Evolutionary conservation across 1,140 invertebrate species (phyloP), one percentile per base, ranked within the genome.

Genomic region (Diorhabda elongata): DNA sequence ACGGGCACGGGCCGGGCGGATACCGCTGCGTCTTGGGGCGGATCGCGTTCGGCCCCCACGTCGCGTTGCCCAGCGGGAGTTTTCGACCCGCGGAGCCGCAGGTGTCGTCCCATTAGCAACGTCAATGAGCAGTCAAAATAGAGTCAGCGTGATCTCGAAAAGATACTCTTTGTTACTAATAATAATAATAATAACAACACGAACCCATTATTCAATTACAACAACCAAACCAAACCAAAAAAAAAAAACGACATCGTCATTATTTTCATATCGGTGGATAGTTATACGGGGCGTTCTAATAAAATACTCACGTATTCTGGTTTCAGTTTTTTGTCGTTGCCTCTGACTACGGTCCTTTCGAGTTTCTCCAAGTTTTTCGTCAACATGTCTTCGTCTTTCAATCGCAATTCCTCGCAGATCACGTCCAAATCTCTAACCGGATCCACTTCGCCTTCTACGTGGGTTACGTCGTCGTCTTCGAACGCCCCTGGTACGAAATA

Each of bases 361-460:
- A 98, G 78, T 78, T 95, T 95, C 56, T 98, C 95, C 56, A 98
- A 80, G 73, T 89, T 85, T 67, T 87, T 86, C 69, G 90, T 81
- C 3, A 99, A 81, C 69, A 91, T 91, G 76, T 98, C 96, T 73
- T 93, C 88, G 79, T 99, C 98, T 81, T 99, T 99, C 3, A 98
- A 84, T 6, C 96, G 85, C 41, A 99, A 82, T 82, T 99, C 98
- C 77, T 99, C 95, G 70, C 89, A 90, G 73, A 99, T 99, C 57
- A 98, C 99, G 73, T 96, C 95, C 72, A 99, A 85, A 86, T 99
- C 98, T 62, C 98, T 85, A 2, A 98, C 89, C 0, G 98, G 98
- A 81, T 99, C 93, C 0, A 99, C 96, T 65, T 99, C 97, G 5
- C 98, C 98, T 81, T 99, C 98, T 0, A 99, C 91, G 78, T 99